Conservation (phyloP, 2,797 vertebrate genomes). For the Toxotes lorentzi region DNA sequence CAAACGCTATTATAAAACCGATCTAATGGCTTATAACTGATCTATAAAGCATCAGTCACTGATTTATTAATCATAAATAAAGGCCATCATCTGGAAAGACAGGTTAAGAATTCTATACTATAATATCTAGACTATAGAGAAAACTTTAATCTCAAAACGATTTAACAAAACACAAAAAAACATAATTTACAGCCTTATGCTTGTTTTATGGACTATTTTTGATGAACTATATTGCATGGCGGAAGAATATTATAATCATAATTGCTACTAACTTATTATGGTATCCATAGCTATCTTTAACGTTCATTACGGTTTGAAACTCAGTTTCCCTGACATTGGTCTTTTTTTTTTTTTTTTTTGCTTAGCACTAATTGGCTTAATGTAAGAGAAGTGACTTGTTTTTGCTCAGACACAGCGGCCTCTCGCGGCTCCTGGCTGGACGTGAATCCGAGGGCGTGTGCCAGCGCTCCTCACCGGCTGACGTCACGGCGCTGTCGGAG, state of each 20-base stretch:
- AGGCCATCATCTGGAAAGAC: not conserved
- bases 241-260: not conserved
- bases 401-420: slow-evolving; percentile 58
- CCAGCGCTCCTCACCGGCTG: slow-evolving; percentile 34
- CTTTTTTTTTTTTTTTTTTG: too few species aligned
- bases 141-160: not conserved
- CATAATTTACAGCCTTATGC: not conserved
- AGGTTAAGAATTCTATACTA: too few species aligned
- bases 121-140: not conserved
- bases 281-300: not conserved
- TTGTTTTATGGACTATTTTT: not conserved
- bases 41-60: not conserved
- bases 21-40: not conserved
- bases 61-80: not conserved
- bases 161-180: not conserved
- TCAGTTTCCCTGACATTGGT: too few species aligned
- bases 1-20: not conserved
- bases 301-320: not conserved
- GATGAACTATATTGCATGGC: not conserved
- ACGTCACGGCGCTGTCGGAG: slow-evolving; percentile 75
- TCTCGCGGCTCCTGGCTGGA: slow-evolving; percentile 55
- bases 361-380: too few species aligned
- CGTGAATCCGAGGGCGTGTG: slow-evolving; percentile 52
- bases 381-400: not conserved
- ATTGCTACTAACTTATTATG: not conserved